Percentiles rank a stretch among this genome's conserved stretches.
Conservation (phyloP, 2,797 vertebrate genomes). For the Eremophila alpestris region DNA sequence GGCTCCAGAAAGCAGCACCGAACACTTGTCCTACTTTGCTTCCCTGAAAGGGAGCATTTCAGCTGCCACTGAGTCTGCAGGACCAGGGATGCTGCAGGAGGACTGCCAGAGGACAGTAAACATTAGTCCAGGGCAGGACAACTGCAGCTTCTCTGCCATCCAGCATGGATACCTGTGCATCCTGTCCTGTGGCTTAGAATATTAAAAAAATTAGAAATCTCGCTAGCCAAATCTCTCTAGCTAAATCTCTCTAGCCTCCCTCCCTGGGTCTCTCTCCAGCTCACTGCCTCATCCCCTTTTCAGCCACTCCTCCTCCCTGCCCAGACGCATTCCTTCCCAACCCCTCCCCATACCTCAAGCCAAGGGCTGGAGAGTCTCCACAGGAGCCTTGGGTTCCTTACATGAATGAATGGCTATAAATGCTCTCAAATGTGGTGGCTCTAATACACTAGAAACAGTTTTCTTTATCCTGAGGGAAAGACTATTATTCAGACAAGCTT, state of each 20-base stretch:
- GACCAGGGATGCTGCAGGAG: neutral
- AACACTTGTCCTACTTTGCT: neutral
- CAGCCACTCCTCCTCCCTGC: neutral
- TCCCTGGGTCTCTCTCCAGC: neutral
- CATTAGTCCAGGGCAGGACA: neutral
- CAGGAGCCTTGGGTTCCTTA: neutral
- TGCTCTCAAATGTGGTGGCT: neutral
- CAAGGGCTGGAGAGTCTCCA: neutral
- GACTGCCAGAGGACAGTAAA: neutral
- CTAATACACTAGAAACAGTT: neutral
- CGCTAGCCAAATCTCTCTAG: neutral
- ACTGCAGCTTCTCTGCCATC: neutral
- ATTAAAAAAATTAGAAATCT: neutral
- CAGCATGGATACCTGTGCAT: neutral
- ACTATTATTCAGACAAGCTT: neutral
- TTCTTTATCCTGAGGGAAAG: neutral
- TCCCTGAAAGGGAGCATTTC: neutral
- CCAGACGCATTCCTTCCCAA: neutral
- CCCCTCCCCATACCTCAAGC: neutral
- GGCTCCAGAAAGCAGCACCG: neutral
- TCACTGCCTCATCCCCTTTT: neutral
- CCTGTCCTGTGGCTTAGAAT: neutral
- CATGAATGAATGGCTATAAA: neutral
- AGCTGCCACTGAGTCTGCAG: neutral
- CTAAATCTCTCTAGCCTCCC: neutral